Conservation (phyloP, 2,113 vertebrate genomes). For the Phylloscopus whistleri region DNA sequence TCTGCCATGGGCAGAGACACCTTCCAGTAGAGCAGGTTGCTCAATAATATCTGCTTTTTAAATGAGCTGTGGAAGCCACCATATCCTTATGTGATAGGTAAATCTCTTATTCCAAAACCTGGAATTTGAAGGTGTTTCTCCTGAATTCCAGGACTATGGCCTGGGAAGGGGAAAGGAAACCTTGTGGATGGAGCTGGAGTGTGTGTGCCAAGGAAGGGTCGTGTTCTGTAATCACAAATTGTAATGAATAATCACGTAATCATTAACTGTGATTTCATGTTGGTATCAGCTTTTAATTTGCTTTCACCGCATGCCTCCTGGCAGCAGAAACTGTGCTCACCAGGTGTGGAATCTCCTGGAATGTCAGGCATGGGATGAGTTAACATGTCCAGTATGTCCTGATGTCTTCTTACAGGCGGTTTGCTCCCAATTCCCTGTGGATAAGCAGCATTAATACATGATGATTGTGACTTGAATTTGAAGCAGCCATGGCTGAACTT, state of each 20-base stretch:
- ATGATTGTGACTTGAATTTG: accelerated
- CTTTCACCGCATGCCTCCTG: neutral
- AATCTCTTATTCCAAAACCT: neutral
- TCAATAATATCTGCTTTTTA: neutral
- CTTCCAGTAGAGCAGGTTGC: neutral
- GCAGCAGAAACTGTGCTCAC: neutral
- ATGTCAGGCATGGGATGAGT: neutral
- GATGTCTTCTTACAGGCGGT: accelerated
- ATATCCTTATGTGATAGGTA: neutral
- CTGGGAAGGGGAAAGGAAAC: neutral
- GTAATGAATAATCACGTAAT: neutral
- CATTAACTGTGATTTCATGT: neutral
- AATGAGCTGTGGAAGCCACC: neutral
- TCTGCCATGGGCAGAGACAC: accelerated
- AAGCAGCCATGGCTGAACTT: neutral
- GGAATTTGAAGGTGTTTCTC: neutral
- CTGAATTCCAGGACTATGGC: accelerated
- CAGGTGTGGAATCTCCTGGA: neutral
- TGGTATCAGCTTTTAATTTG: neutral
- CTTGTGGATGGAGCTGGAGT: accelerated
- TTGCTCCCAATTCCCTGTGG: neutral
- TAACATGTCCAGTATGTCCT: accelerated
- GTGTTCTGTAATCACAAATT: neutral
- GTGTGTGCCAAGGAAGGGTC: neutral
- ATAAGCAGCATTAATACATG: neutral